Conservation (phyloP, 2,888 invertebrate species). For the Calameuta filiformis region DNA sequence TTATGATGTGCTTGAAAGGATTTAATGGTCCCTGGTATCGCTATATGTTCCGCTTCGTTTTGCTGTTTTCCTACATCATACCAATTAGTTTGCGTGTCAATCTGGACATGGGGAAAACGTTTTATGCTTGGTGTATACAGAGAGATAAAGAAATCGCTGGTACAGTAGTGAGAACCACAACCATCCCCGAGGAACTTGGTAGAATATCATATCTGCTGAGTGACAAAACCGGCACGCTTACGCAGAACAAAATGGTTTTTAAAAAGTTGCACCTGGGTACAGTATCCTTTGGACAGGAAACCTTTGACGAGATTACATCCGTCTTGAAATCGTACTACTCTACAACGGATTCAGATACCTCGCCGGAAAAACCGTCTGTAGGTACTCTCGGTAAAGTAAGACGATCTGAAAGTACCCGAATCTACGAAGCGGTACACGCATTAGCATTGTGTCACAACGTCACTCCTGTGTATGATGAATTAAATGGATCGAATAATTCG, state of each 20-base stretch:
- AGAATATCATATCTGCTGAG: constrained; percentile 96
- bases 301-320: constrained; percentile 80
- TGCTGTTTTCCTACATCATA: constrained; percentile 98
- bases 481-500: constrained; percentile 41
- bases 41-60: constrained; percentile 95
- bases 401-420: constrained; percentile 77
- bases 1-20: constrained; percentile 97
- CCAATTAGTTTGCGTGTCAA: constrained; percentile 98
- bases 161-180: constrained; percentile 96
- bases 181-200: constrained; percentile 98
- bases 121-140: constrained; percentile 97
- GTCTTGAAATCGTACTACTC: constrained; percentile 52
- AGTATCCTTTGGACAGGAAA: constrained; percentile 87
- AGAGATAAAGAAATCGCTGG: constrained; percentile 92
- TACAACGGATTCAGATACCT: constrained; percentile 37
- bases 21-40: constrained; percentile 96
- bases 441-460: constrained; percentile 99
- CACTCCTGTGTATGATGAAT: constrained; percentile 91
- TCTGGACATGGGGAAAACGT: constrained; percentile 98
- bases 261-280: constrained; percentile 95
- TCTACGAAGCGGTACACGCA: constrained; percentile 92
- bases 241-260: constrained; percentile 99
- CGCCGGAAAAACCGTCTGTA: constrained; percentile 42
- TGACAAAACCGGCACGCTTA: constrained; percentile 98
- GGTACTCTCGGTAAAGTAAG: constrained; percentile 68